Base-by-base conservation (phyloP, 1,140 invertebrate genomes). In the Phymorhynchus buccinoides region DNA sequence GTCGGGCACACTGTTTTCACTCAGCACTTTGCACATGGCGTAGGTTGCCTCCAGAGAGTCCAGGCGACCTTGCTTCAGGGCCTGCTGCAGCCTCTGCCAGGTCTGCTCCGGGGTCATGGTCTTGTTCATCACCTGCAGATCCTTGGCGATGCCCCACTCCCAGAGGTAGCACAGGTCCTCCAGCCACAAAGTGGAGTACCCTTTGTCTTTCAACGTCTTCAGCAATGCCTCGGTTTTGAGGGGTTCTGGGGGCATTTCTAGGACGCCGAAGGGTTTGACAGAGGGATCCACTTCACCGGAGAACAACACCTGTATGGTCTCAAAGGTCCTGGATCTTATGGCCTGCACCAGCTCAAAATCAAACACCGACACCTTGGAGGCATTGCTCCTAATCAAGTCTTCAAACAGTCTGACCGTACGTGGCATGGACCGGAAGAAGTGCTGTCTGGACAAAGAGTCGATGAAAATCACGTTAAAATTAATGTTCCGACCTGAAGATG, bases 101-200 rank as follows among this genome's bases (percentile, higher is more conserved):
- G 84, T 85, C 71, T 89, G 87, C n/a, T 62, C 75, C 14, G 48
- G 56, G 48, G 78, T 56, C 30, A 90, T 66, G 27, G 62, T 86
- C 80, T 88, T 88, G 84, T 93, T 88, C 41, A 89, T 82, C 12
- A 91, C 90, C 32, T 88, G 87, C 39, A 93, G 86, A 83, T 93
- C 92, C 84, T 91, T 93, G 16, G 90, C 85, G 35, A 93, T 66
- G 0, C 92, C 92, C 92, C 92, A 93, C 85, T 93, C 91, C 91
- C 91, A 93, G 12, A 84, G 85, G 84, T 90, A 92, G 83, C 92
- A 93, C 44, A 93, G 77, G 86, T 93, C 92, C 79, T 93, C 92
- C 37, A 92, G 80, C 90, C 89, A 93, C n/a, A 93, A 85, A 41
- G 90, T 93, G 56, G 73, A 84, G 66, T 91, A 93, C 12, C 89